Conservation (phyloP, 2,888 invertebrate genomes). For the Hesperia comma region DNA sequence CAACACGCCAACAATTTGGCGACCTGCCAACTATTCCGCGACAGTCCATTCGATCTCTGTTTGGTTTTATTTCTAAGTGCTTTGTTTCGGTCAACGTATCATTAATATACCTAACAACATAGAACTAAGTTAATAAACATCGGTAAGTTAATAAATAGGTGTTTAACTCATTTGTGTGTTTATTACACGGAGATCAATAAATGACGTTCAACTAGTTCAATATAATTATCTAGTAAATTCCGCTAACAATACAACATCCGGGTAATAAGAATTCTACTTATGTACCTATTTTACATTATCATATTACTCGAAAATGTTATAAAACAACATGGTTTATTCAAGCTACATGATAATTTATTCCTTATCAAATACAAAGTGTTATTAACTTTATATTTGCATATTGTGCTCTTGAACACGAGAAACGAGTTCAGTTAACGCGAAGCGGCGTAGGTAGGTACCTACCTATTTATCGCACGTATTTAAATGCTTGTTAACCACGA, state of each 20-base stretch:
- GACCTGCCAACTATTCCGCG: conserved; percentile 71
- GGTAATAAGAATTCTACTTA: neutral
- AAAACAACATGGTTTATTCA: conserved; percentile 2
- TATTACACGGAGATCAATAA: neutral
- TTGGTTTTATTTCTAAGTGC: conserved; percentile 42
- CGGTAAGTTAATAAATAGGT: neutral
- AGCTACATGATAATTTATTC: conserved; percentile 11
- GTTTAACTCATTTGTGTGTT: neutral
- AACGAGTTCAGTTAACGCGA: conserved; percentile 21
- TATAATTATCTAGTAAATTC: no score
- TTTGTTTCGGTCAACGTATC: conserved; percentile 4
- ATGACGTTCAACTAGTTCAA: no score
- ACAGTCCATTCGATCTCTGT: conserved; percentile 68
- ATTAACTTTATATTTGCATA: conserved; percentile 11
- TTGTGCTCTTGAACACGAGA: conserved; percentile 24
- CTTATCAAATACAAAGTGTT: conserved; percentile 17
- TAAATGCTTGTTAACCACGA: conserved; percentile 5
- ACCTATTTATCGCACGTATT: neutral
- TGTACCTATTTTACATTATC: no score
- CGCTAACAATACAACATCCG: neutral
- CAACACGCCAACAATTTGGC: conserved; percentile 73
- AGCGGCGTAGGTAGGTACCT: neutral
- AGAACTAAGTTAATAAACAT: neutral
- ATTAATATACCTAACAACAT: conserved; percentile 3
- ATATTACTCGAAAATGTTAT: neutral